Conservation (phyloP, 2,113 vertebrate species). For the Varanus salvator region DNA sequence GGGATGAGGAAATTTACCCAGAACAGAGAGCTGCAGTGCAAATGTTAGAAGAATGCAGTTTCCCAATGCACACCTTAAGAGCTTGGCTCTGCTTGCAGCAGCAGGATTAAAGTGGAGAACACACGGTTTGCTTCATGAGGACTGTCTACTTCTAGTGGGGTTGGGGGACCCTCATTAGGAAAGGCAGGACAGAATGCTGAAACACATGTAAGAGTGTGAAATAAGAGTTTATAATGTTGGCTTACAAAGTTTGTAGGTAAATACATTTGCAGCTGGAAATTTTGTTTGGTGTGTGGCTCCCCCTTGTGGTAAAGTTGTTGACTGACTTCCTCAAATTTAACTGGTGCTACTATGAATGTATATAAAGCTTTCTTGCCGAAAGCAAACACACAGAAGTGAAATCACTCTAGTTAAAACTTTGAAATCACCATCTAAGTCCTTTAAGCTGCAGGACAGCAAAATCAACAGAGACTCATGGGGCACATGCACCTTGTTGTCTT, state of each 20-base stretch:
- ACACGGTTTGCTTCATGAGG: neutral
- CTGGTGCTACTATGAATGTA: no score
- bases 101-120: neutral
- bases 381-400: neutral
- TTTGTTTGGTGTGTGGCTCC: constrained; percentile 33
- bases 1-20: neutral
- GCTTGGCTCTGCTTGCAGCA: neutral
- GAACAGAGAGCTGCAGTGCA: no score
- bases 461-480: neutral
- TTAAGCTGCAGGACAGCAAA: neutral
- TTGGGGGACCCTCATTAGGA: neutral
- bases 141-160: no score
- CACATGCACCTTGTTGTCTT: neutral
- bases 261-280: neutral
- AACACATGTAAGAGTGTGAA: neutral
- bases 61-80: neutral
- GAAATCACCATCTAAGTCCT: neutral
- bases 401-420: neutral
- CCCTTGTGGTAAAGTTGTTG: constrained; percentile 12
- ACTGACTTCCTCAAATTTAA: neutral
- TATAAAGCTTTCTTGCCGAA: neutral
- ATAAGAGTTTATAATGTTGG: neutral
- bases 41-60: neutral
- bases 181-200: neutral
- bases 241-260: no score